phyloP scores from a whole-genome alignment of 2,113 vertebrate genomes.

The Pedionomus torquatus region DNA sequence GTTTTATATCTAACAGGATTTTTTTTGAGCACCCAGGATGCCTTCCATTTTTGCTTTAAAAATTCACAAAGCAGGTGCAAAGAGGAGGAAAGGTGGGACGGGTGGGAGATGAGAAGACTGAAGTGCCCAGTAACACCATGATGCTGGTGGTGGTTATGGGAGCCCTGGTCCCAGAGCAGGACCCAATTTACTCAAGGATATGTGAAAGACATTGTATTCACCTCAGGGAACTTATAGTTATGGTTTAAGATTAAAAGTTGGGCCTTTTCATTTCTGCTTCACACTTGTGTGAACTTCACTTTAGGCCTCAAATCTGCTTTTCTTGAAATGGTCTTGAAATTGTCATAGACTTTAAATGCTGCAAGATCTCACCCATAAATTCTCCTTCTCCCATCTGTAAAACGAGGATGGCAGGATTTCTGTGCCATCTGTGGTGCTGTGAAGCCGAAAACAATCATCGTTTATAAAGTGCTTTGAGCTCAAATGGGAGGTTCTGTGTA shows the following conservation, averaged over 20 bases:
- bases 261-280: not conserved
- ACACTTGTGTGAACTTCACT: not conserved
- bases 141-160: not conserved
- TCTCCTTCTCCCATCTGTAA: constrained; percentile 37
- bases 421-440: constrained; percentile 52
- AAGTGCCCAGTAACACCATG: not conserved
- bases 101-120: not conserved
- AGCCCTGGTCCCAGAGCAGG: not conserved
- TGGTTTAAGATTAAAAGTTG: not conserved
- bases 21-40: not conserved
- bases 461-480: constrained; percentile 50
- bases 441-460: constrained; percentile 52
- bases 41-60: not conserved
- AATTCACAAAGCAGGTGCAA: not conserved
- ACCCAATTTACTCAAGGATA: not conserved
- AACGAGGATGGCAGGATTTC: constrained; percentile 30
- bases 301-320: constrained; percentile 12
- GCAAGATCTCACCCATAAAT: constrained; percentile 31
- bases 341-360: constrained; percentile 11
- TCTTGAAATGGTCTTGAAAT: not conserved
- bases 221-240: not conserved
- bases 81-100: not conserved
- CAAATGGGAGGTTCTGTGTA: not conserved
- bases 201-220: not conserved
- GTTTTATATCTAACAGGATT: not conserved